Base-by-base conservation (phyloP, 2,797 vertebrate species). In the Oophaga sylvatica region DNA sequence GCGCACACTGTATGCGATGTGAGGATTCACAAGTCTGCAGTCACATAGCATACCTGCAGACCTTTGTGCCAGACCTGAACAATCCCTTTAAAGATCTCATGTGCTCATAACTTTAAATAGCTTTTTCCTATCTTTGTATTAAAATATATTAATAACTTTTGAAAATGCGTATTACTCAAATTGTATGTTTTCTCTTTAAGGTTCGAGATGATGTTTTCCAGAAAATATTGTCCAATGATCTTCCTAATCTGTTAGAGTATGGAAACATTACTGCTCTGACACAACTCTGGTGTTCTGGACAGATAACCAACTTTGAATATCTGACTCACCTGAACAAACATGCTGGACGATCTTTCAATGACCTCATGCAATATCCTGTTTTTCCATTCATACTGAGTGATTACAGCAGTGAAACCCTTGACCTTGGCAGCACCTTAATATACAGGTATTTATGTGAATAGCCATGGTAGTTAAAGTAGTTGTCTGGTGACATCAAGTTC, bases 231-330 rank as follows among this genome's bases (percentile, higher is more conserved):
- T 97, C 95, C 89, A 99, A 97, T 62, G 96, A 98, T 87, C 96
- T 99, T 84, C 98, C 98, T 87, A 99, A 99, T 93, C 95, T 99
- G 89, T 94, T 99, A 93, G 98, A 99, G 89, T 98, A 99, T 48
- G 98, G 97, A 85, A 99, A 99, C 93, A 99, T 99, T 92, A 96
- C 95, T 0, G 98, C 98, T 35, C 95, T 99, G 91, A 99, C 98
- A 1, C 97, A 98, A 90, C 95, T 99, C 59, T 99, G 98, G 98
- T 96, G 96, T 90, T 97, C 97, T 22, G 97, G 97, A 65, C 98
- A 99, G 92, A 99, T 99, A 92, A 98, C 98, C 35, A 99, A 99
- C 93, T 99, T 99, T 80, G 98, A 99, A 91, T 99, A 99, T 92
- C 95, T 99, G 91, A 99, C 98, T 1, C 98, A 99, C 90, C 95